phyloP scores from a whole-genome alignment of 2,797 vertebrate genomes.

The Danio choprae region DNA sequence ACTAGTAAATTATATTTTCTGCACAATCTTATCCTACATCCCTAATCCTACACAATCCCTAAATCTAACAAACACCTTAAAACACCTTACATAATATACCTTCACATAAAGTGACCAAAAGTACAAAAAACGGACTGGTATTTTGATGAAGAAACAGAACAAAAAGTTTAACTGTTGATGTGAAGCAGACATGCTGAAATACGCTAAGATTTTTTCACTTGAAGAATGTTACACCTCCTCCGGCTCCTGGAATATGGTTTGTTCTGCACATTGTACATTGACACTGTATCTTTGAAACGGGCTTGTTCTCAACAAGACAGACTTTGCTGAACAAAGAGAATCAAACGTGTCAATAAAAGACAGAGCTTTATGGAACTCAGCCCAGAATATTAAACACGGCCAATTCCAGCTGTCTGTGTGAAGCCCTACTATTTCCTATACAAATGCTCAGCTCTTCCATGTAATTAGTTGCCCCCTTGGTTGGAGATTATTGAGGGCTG shows the following conservation, averaged over 20 bases:
- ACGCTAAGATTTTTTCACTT: slow-evolving; percentile 11
- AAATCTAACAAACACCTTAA: too few species aligned
- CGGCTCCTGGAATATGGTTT: slow-evolving; percentile 16
- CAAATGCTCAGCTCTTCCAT: not conserved
- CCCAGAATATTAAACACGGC: slow-evolving; percentile 23
- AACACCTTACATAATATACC: too few species aligned
- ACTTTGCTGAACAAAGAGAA: slow-evolving; percentile 43
- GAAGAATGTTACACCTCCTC: not conserved
- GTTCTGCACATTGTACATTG: slow-evolving; percentile 5
- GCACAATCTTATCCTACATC: too few species aligned
- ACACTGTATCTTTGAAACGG: slow-evolving; percentile 25
- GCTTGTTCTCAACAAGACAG: slow-evolving; percentile 21
- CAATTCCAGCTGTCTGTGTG: slow-evolving; percentile 28
- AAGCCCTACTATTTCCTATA: slow-evolving; percentile 1
- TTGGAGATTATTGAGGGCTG: slow-evolving; percentile 27
- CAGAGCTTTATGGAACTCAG: slow-evolving; percentile 36
- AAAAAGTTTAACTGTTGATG: not conserved
- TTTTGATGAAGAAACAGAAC: not conserved
- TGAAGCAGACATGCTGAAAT: not conserved
- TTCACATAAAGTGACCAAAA: too few species aligned
- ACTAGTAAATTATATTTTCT: too few species aligned
- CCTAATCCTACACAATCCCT: too few species aligned
- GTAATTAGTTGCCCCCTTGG: slow-evolving; percentile 19
- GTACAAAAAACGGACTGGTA: not conserved
- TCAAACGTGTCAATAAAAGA: slow-evolving; percentile 32